phyloP scores from a whole-genome alignment of 2,797 vertebrate species.

The Danio tinwini region DNA sequence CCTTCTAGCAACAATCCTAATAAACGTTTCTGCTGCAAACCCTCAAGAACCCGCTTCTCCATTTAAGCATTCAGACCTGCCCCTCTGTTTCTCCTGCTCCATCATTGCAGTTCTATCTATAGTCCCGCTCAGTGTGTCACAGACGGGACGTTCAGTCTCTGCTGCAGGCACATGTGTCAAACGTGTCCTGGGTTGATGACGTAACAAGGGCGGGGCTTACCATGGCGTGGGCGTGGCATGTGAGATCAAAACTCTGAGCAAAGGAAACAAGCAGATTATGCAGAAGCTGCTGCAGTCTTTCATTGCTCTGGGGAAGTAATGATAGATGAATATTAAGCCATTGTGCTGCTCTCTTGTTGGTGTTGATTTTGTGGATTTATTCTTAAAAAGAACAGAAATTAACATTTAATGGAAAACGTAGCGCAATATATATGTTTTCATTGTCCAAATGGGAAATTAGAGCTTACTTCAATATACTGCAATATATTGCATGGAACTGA shows the following conservation, averaged over 20 bases:
- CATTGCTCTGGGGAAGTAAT: background rate
- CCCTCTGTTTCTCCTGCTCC: background rate
- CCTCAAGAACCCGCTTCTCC: background rate
- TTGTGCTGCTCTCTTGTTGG: background rate
- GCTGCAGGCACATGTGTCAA: conserved; percentile 47
- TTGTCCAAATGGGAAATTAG: too few species aligned
- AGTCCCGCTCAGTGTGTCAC: conserved; percentile 32
- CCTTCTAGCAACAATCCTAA: too few species aligned
- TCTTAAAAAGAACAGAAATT: too few species aligned
- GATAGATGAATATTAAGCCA: background rate
- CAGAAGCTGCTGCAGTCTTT: background rate
- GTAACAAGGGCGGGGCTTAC: conserved; percentile 40
- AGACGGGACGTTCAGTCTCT: conserved; percentile 45
- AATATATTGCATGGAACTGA: too few species aligned
- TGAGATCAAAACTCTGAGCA: background rate
- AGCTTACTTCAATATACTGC: too few species aligned
- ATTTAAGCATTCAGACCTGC: background rate
- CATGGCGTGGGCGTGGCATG: background rate
- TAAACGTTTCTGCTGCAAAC: background rate
- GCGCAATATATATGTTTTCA: too few species aligned
- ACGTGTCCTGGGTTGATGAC: conserved; percentile 57
- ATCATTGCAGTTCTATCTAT: conserved; percentile 14
- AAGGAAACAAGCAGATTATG: background rate
- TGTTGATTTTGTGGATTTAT: background rate
- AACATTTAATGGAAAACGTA: too few species aligned